Evolutionary conservation across 1,140 invertebrate genomes (phyloP).

Genomic region (Danaus melanippus): DNA sequence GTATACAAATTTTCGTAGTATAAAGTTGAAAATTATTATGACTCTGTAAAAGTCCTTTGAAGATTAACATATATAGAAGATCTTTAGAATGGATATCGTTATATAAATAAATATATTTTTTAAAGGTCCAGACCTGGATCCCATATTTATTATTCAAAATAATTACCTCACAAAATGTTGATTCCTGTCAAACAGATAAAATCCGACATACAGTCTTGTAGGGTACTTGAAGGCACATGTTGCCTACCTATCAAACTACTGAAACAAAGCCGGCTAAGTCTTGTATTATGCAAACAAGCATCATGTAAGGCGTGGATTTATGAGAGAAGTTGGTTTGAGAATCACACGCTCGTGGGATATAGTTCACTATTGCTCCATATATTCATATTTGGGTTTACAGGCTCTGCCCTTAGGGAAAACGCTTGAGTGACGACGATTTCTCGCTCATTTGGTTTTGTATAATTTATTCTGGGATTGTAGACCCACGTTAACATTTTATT

Average conservation of each 20-base stretch:
- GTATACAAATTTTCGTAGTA: no score
- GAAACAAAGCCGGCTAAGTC: conserved; percentile 68
- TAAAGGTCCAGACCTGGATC: not conserved
- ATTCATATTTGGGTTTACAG: conserved; percentile 54
- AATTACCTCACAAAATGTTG: not conserved
- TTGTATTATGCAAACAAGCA: conserved; percentile 71
- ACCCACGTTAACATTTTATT: not conserved
- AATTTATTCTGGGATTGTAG: conserved; percentile 10
- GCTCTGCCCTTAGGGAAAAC: conserved; percentile 26
- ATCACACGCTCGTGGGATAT: conserved; percentile 52
- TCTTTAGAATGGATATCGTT: no score
- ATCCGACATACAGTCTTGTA: conserved; percentile 10
- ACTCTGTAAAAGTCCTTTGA: no score
- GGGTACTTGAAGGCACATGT: conserved; percentile 33
- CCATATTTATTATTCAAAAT: not conserved
- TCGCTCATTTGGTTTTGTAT: not conserved
- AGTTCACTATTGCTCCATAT: conserved; percentile 50
- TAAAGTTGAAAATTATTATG: no score
- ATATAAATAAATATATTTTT: no score
- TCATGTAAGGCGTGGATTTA: conserved; percentile 69
- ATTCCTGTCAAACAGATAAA: not conserved
- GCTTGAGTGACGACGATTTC: conserved; percentile 34
- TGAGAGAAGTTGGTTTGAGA: conserved; percentile 61
- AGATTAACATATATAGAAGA: no score
- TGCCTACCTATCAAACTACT: conserved; percentile 56